phyloP scores from a whole-genome alignment of 2,113 vertebrate genomes.

The Ginglymostoma cirratum region DNA sequence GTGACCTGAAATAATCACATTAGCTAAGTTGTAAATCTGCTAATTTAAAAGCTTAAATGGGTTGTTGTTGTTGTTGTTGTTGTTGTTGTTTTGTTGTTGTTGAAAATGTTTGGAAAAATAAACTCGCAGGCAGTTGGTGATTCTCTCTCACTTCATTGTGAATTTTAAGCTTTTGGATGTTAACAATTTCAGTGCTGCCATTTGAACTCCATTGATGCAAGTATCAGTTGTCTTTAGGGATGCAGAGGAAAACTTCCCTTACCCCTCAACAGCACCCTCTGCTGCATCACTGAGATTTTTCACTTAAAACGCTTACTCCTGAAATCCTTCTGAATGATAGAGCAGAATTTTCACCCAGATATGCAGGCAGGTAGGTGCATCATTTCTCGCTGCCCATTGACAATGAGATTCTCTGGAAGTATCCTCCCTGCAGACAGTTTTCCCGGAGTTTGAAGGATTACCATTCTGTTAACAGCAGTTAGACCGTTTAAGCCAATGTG shows the following conservation, averaged over 20 bases:
- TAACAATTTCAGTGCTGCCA: background rate
- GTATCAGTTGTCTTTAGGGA: background rate
- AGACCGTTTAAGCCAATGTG: background rate
- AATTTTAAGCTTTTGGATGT: background rate
- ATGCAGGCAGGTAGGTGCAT: background rate
- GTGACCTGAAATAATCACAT: background rate
- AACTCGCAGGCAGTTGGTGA: background rate
- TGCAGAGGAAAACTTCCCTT: background rate
- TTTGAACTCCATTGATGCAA: background rate
- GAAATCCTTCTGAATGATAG: background rate
- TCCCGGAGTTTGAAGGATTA: background rate
- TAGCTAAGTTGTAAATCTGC: background rate
- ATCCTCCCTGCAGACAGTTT: background rate
- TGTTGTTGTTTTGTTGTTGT: background rate
- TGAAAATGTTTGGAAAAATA: background rate
- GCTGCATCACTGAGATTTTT: background rate
- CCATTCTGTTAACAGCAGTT: background rate
- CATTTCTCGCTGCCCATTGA: background rate
- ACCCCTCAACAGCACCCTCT: background rate
- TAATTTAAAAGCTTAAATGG: background rate
- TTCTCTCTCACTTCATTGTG: background rate
- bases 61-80: too few relatives aligned
- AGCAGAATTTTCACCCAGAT: background rate
- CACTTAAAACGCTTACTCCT: background rate
- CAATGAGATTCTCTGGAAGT: background rate